phyloP scores from a whole-genome alignment of 1,140 invertebrate genomes.

The Cherax destructor region DNA sequence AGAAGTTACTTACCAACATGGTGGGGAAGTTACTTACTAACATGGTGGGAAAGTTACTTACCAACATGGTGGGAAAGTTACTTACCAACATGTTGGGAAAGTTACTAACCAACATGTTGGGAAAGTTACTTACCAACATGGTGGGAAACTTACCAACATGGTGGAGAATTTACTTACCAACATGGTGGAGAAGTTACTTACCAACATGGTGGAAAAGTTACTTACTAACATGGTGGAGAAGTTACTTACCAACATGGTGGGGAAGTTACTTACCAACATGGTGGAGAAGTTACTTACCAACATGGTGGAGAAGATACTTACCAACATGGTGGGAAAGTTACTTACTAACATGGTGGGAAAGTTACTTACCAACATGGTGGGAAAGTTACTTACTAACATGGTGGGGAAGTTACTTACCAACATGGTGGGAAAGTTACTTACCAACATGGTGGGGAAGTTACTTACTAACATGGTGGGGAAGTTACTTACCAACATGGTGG shows the following conservation, averaged over 20 bases:
- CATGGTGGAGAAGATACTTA: constrained; percentile 74
- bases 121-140: no score
- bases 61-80: not conserved
- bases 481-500: not conserved
- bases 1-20: not conserved
- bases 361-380: not conserved
- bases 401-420: no score
- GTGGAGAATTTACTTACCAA: constrained; percentile 79
- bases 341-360: not conserved
- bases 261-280: no score
- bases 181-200: no score
- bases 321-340: constrained; percentile 91
- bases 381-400: constrained; percentile 83
- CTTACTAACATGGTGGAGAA: not conserved
- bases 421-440: not conserved
- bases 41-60: no score
- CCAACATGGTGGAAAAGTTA: not conserved
- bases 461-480: constrained; percentile 88
- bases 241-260: constrained; percentile 85
- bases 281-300: not conserved
- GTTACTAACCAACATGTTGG: constrained; percentile 86
- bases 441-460: not conserved
- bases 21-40: constrained; percentile 79
- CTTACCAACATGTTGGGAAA: not conserved
- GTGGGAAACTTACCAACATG: no score